Conservation (phyloP, 2,888 invertebrate genomes). For the Sphaeridia pumilis region DNA sequence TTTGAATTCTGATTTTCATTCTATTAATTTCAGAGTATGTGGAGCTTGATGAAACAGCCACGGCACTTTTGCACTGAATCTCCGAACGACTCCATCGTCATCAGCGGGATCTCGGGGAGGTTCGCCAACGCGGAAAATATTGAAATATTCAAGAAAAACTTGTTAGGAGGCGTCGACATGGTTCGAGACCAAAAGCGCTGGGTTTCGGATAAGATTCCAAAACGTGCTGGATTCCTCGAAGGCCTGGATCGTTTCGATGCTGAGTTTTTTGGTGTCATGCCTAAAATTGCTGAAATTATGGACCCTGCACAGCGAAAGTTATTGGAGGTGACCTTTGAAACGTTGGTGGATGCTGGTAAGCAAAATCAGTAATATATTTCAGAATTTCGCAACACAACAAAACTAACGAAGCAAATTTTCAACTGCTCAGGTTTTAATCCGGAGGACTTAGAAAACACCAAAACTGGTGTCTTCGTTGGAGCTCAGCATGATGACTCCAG, state of each 20-base stretch:
- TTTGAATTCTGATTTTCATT: no score
- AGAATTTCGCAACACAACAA: no score
- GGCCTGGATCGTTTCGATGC: conserved; percentile 17
- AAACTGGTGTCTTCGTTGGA: conserved; percentile 4
- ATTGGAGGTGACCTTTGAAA: conserved; percentile 13
- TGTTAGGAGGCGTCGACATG: conserved; percentile 45
- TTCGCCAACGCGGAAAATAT: conserved; percentile 46
- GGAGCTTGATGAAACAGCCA: no score
- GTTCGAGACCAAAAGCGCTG: conserved; percentile 40
- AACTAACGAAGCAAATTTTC: no score
- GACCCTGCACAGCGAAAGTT: conserved; percentile 15
- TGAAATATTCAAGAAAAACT: conserved; percentile 44
- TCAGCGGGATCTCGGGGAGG: conserved; percentile 39
- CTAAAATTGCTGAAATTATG: conserved; percentile 13
- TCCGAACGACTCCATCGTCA: no score
- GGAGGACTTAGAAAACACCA: neutral
- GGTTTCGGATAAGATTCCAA: conserved; percentile 1
- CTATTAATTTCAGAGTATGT: no score
- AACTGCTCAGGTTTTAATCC: conserved; percentile 6
- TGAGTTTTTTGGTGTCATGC: conserved; percentile 13
- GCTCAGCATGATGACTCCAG: neutral
- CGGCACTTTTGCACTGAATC: no score
- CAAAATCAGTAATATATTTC: no score
- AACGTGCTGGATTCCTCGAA: conserved; percentile 1
- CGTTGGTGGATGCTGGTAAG: conserved; percentile 12